Conservation (phyloP, 2,797 vertebrate genomes). For the Melopsittacus undulatus region DNA sequence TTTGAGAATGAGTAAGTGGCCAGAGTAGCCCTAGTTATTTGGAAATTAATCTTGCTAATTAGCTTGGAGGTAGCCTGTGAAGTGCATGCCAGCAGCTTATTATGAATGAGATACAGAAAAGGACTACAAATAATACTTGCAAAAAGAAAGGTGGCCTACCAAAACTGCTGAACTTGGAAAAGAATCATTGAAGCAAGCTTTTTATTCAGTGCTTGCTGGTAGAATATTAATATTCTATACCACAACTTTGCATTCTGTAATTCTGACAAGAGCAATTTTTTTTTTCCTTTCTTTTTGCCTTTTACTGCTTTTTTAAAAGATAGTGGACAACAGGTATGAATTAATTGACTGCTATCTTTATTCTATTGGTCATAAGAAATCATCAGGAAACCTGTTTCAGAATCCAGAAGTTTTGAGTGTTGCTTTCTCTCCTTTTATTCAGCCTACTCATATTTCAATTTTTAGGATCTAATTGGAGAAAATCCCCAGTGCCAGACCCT, state of each 20-base stretch:
- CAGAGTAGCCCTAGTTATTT: not conserved
- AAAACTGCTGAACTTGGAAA: not conserved
- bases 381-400: not conserved
- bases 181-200: not conserved
- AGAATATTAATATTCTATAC: not conserved
- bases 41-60: conserved; percentile 11
- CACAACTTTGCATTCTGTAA: not conserved
- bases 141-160: accelerated
- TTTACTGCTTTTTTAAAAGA: not conserved
- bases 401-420: not conserved
- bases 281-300: not conserved
- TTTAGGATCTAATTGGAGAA: not conserved
- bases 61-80: not conserved
- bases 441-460: not conserved
- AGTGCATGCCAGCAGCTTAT: not conserved
- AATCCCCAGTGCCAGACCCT: not conserved
- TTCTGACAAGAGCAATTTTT: not conserved
- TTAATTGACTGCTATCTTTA: not conserved
- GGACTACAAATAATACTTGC: not conserved
- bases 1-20: not conserved
- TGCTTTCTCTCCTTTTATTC: not conserved
- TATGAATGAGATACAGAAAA: not conserved
- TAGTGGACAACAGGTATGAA: not conserved
- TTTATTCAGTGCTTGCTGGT: not conserved
- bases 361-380: not conserved